Percentiles rank a stretch among this genome's conserved stretches.
phyloP scores from a whole-genome alignment of 2,888 invertebrate genomes.

The Entomobrya multifasciata region DNA sequence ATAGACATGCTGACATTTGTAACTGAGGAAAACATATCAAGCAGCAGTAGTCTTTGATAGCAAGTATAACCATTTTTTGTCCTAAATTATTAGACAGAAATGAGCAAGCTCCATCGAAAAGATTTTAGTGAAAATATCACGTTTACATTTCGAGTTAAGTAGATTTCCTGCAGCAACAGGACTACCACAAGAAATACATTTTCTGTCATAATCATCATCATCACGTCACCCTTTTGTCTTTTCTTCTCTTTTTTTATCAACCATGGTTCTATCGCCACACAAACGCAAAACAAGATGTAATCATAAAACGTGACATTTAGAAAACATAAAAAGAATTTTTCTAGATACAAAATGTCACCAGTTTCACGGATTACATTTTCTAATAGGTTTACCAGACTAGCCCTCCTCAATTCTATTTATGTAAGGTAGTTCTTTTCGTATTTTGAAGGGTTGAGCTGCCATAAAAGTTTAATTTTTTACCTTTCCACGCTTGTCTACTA shows the following conservation, averaged over 20 bases:
- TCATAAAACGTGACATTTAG: conserved; percentile 68
- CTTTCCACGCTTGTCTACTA: conserved; percentile 4
- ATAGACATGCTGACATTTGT: too few relatives aligned
- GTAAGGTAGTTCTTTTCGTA: neutral
- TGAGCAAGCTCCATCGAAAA: neutral
- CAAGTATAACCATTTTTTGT: neutral
- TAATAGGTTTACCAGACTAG: conserved; percentile 11
- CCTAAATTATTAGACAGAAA: conserved; percentile 61
- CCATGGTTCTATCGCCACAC: neutral
- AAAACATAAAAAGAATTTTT: conserved; percentile 36
- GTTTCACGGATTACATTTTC: conserved; percentile 30
- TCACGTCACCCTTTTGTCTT: conserved; percentile 34
- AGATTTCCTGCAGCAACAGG: conserved; percentile 8
- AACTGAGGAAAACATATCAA: too few relatives aligned
- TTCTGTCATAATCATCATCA: neutral
- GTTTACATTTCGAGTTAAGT: neutral
- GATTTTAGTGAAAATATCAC: conserved; percentile 50
- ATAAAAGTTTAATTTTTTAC: conserved; percentile 9
- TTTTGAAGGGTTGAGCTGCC: conserved; percentile 53
- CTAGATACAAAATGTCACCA: conserved; percentile 56
- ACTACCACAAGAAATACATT: conserved; percentile 37
- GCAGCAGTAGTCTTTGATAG: neutral
- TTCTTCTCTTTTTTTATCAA: neutral
- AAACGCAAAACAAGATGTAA: conserved; percentile 37
- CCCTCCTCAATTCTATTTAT: neutral